Conservation (phyloP, 1,140 invertebrate genomes). For the Neodiprion lecontei region DNA sequence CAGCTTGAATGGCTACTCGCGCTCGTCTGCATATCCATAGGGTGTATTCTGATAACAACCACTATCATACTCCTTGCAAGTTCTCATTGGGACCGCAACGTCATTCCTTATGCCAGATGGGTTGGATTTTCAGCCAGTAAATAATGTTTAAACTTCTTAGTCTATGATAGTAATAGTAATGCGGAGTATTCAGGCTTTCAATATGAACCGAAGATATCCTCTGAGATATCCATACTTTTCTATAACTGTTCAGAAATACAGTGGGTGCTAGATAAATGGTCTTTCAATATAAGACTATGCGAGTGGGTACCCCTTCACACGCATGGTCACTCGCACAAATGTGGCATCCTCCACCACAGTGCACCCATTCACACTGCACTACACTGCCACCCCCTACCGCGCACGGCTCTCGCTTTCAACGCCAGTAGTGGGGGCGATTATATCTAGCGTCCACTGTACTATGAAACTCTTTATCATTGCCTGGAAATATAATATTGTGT, state of each 20-base stretch:
- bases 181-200: background rate
- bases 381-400: too few relatives aligned
- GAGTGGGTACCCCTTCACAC: too few relatives aligned
- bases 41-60: slow-evolving; percentile 91
- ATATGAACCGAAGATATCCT: background rate
- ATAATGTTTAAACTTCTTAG: slow-evolving; percentile 42
- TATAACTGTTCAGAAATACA: background rate
- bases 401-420: too few relatives aligned
- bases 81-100: slow-evolving; percentile 90
- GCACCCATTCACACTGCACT: too few relatives aligned
- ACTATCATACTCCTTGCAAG: slow-evolving; percentile 87
- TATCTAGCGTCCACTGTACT: too few relatives aligned
- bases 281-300: too few relatives aligned
- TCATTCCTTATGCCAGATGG: slow-evolving; percentile 92
- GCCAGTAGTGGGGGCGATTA: too few relatives aligned
- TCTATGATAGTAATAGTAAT: background rate
- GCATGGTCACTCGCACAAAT: too few relatives aligned
- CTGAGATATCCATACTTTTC: background rate
- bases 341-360: too few relatives aligned
- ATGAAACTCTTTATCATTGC: too few relatives aligned
- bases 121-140: slow-evolving; percentile 94
- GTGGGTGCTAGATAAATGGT: too few relatives aligned
- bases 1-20: slow-evolving; percentile 91
- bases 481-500: too few relatives aligned
- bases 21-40: slow-evolving; percentile 89